Evolutionary conservation across 1,140 invertebrate genomes (phyloP).

Genomic region (Whitmania pigra): DNA sequence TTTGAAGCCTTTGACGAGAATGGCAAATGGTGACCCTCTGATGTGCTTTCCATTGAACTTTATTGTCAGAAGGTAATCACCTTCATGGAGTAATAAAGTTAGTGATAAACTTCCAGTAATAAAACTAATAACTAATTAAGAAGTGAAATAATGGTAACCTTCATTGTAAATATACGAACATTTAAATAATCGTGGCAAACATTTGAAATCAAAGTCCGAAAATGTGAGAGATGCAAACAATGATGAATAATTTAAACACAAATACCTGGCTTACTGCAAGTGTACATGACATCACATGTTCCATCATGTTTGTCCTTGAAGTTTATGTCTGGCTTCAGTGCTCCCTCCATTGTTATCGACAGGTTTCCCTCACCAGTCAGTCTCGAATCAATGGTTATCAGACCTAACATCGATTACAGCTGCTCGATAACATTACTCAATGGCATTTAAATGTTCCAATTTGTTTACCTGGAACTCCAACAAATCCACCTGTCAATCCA

Average conservation of each 20-base stretch:
- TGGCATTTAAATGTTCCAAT: not conserved
- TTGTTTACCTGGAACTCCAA: slow-evolving; percentile 50
- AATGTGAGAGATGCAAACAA: not conserved
- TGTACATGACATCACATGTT: slow-evolving; percentile 73
- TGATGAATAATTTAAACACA: not conserved
- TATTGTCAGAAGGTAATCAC: slow-evolving; percentile 75
- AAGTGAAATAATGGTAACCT: no score
- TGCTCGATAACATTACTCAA: no score
- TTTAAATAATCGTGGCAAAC: no score
- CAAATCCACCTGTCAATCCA: slow-evolving; percentile 65
- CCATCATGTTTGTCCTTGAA: slow-evolving; percentile 70
- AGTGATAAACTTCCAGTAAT: no score
- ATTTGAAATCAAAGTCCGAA: not conserved
- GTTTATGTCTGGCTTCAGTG: slow-evolving; percentile 83
- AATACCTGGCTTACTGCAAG: slow-evolving; percentile 59
- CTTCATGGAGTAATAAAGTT: not conserved
- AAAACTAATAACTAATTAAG: not conserved
- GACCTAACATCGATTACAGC: slow-evolving; percentile 32
- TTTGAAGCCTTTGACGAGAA: slow-evolving; percentile 70
- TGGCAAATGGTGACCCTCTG: slow-evolving; percentile 83
- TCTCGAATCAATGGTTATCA: slow-evolving; percentile 88
- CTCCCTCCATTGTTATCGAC: slow-evolving; percentile 83
- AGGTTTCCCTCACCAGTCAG: slow-evolving; percentile 81
- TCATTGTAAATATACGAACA: no score
- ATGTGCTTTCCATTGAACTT: slow-evolving; percentile 94